Conservation (phyloP, 1,140 invertebrate genomes). For the Carposina sasakii region DNA sequence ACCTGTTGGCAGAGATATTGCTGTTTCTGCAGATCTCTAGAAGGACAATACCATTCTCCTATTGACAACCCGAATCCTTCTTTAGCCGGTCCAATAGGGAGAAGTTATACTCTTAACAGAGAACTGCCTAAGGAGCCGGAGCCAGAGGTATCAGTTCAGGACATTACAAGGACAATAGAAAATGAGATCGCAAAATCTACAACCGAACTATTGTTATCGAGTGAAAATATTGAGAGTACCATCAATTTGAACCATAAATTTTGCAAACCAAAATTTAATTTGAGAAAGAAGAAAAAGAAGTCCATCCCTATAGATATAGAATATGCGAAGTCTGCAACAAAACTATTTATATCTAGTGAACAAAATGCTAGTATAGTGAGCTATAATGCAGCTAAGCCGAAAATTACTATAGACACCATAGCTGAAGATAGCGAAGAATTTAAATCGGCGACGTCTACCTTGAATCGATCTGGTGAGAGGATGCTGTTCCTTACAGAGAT, state of each 20-base stretch:
- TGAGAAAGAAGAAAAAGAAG: no score
- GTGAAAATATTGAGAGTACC: no score
- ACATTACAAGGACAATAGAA: constrained; percentile 15
- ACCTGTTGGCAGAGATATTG: no score
- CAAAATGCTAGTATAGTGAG: constrained; percentile 31
- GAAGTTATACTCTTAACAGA: constrained; percentile 45
- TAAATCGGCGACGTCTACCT: no score
- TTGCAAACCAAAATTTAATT: no score
- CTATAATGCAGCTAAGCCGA: constrained; percentile 14
- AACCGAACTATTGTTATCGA: no score
- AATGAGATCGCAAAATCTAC: background rate
- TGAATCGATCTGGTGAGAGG: constrained; percentile 63
- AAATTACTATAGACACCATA: constrained; percentile 24
- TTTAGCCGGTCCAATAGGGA: constrained; percentile 39
- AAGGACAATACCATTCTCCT: constrained; percentile 30
- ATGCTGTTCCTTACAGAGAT: constrained; percentile 55
- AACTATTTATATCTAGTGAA: constrained; percentile 36
- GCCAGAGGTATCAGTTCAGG: constrained; percentile 29
- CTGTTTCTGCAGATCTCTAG: constrained; percentile 23
- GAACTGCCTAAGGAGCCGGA: constrained; percentile 18
- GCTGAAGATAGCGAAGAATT: constrained; percentile 32
- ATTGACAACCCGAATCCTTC: constrained; percentile 43
- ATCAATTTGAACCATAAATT: no score
- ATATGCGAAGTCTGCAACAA: constrained; percentile 40
- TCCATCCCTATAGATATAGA: constrained; percentile 35